Conservation (phyloP, 1,140 invertebrate genomes). For the Sarcophaga bullata region DNA sequence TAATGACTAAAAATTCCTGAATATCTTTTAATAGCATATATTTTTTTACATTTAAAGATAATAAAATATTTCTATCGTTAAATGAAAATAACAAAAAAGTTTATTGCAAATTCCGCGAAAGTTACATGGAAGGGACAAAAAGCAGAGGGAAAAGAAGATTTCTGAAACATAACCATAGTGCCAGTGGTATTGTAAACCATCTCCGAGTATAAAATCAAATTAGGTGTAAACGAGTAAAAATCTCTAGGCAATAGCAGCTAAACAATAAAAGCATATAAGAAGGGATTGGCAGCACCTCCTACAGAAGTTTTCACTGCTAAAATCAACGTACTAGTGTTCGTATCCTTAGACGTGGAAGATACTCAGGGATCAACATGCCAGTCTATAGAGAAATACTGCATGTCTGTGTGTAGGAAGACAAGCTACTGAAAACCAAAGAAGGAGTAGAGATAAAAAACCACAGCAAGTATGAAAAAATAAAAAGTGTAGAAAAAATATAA, state of each 20-base stretch:
- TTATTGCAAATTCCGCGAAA: slow-evolving; percentile 31
- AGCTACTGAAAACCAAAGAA: background rate
- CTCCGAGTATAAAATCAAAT: slow-evolving; percentile 41
- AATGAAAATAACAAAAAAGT: no score
- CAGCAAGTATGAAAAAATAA: slow-evolving; percentile 21
- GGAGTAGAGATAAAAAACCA: slow-evolving; percentile 14
- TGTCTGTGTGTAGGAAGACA: background rate
- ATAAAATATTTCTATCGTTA: no score
- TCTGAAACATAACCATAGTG: background rate
- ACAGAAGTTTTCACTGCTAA: background rate
- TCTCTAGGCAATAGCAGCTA: slow-evolving; percentile 29
- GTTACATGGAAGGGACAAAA: background rate
- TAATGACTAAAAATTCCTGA: no score
- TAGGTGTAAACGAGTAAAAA: slow-evolving; percentile 44
- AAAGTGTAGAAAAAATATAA: slow-evolving; percentile 33
- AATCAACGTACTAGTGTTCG: slow-evolving; percentile 9
- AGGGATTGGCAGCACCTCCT: background rate
- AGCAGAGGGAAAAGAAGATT: background rate
- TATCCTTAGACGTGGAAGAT: slow-evolving; percentile 30
- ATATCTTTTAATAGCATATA: no score
- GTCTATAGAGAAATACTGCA: background rate
- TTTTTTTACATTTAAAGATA: no score
- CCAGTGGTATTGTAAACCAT: slow-evolving; percentile 30
- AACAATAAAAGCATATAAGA: background rate
- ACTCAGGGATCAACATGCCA: slow-evolving; percentile 9